phyloP scores from a whole-genome alignment of 2,888 invertebrate genomes.

The Hyposoter dolosus region DNA sequence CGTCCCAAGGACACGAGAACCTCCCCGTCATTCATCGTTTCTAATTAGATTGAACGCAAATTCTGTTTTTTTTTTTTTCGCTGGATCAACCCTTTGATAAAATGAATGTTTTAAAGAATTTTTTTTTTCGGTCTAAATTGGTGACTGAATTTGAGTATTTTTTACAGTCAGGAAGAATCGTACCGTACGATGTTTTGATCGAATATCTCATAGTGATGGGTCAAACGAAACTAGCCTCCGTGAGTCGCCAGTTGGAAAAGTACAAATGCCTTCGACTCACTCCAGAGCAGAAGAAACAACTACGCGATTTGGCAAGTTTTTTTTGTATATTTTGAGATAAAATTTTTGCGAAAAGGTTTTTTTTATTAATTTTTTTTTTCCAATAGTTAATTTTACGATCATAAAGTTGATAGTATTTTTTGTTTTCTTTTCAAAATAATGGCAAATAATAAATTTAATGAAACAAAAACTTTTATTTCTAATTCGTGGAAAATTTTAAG shows the following conservation, averaged over 20 bases:
- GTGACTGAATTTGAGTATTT: neutral
- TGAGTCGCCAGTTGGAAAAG: conserved; percentile 74
- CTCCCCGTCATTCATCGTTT: neutral
- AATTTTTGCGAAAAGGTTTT: neutral
- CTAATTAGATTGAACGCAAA: neutral
- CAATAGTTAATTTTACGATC: neutral
- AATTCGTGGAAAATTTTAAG: neutral
- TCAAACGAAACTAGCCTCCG: conserved; percentile 74
- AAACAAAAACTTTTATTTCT: neutral
- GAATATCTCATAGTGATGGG: conserved; percentile 78
- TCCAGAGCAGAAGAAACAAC: conserved; percentile 74
- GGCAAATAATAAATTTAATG: too few species aligned
- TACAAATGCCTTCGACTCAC: conserved; percentile 78
- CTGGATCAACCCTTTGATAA: neutral
- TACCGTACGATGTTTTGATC: conserved; percentile 75
- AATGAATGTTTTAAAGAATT: neutral
- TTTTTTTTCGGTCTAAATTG: neutral
- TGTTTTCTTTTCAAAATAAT: too few species aligned
- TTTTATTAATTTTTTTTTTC: neutral
- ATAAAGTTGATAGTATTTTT: neutral
- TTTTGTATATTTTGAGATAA: neutral
- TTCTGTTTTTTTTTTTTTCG: neutral
- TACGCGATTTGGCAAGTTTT: conserved; percentile 72
- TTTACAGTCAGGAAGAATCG: conserved; percentile 73
- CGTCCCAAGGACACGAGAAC: neutral